phyloP scores from a whole-genome alignment of 53 echinoderm and acorn worm species.

The Henricia sp. region DNA sequence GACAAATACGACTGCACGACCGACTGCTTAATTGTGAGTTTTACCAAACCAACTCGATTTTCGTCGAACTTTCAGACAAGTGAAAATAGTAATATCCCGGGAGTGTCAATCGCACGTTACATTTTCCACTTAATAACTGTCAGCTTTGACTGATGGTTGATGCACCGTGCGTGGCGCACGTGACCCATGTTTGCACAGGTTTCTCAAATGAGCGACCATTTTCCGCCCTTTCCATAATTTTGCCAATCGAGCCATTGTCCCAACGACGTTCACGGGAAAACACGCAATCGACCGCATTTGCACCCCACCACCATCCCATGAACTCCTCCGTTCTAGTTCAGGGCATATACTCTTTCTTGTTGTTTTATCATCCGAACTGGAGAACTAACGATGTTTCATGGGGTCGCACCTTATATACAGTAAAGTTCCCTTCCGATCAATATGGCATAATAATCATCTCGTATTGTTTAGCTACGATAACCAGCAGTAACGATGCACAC shows the following conservation, averaged over 20 bases:
- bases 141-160: slow-evolving; percentile 37
- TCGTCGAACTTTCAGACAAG: not conserved
- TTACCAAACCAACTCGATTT: not conserved
- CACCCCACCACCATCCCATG: not conserved
- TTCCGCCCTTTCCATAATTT: slow-evolving; percentile 36
- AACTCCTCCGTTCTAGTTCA: too few relatives aligned
- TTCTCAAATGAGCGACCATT: not conserved
- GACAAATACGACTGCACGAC: too few relatives aligned
- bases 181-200: slow-evolving; percentile 51
- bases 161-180: not conserved
- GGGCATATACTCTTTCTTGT: not conserved
- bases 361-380: slow-evolving; percentile 36
- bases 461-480: too few relatives aligned
- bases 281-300: slow-evolving; percentile 7
- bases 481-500: too few relatives aligned
- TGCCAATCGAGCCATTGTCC: slow-evolving; percentile 26
- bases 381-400: slow-evolving; percentile 5
- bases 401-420: slow-evolving; percentile 1
- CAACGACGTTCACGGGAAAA: not conserved
- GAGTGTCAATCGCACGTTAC: slow-evolving; percentile 11
- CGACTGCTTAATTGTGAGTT: too few relatives aligned
- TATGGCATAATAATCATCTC: too few relatives aligned
- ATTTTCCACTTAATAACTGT: slow-evolving; percentile 45
- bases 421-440: not conserved
- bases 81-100: not conserved